Base-by-base conservation (phyloP, 1,140 invertebrate species). In the Papilio dardanus region DNA sequence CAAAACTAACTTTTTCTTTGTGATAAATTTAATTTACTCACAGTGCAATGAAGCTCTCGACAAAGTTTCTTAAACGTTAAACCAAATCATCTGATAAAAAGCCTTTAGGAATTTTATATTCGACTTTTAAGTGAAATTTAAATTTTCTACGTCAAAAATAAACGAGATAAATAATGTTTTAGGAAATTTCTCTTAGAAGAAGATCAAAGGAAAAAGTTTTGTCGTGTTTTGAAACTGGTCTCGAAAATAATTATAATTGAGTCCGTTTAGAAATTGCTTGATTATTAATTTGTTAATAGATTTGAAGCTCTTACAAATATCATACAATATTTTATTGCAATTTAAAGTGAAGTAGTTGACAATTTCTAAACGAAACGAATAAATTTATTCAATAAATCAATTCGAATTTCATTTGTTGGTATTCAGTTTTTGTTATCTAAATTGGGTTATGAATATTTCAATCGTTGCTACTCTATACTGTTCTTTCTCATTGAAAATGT, bases 401-500 rank as follows among this genome's bases (percentile, higher is more conserved):
- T 62, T 62, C 14, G 2, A 62, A 62, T 8, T 69, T 40, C 33
- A 21, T 37, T 37, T 24, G 24, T 10, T 68, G 24, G 33, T 68
- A 28, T 21, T 24, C 66, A 10, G 21, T 21, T 37, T 19, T 37
- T 68, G 33, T 67, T 68, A 68, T n/a, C 37, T 14, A 58, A 71
- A 62, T 58, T 69, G 37, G 12, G 14, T 40, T 65, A 71, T 77
- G 74, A 65, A 77, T 69, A 77, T 77, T 62, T 71, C 65, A 37
- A 67, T 35, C 37, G 40, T 74, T 77, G 31, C 58, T 62, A 37
- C 54, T 62, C 21, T 3, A 62, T 62, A 28, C 10, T 71, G 75
- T 75, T 82, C 74, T 77, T 62, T 74, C 80, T 83, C 76, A 80
- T 84, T 73, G 77, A 78, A 77, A 84, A 82, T 79, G 67, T 79